These are phyloP conservation scores for Drosophila chauvacae DNA, from an alignment of 1,140 invertebrate species.

Conservation along the genomic window DNA sequence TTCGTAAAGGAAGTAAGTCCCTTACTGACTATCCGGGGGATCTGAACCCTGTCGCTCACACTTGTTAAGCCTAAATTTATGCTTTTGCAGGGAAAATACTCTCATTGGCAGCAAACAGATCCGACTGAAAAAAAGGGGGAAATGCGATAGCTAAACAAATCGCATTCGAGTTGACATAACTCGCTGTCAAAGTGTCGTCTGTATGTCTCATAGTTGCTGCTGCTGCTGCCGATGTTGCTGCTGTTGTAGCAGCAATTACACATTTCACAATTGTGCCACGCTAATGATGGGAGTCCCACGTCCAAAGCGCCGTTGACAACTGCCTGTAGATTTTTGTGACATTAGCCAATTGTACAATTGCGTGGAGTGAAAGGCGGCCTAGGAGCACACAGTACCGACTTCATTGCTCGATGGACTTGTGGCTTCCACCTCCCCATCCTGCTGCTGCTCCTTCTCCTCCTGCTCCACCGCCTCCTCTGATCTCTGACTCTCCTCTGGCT, in stretches of 20 bases:
- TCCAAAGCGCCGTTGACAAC: constrained; percentile 75
- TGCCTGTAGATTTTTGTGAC: constrained; percentile 77
- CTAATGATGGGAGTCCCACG: constrained; percentile 82
- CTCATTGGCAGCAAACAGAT: constrained; percentile 63
- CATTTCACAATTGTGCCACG: constrained; percentile 82
- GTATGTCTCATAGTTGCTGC: constrained; percentile 72
- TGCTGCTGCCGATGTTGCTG: constrained; percentile 29
- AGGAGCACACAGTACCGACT: constrained; percentile 45
- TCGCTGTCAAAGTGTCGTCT: constrained; percentile 80
- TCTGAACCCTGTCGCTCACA: background rate
- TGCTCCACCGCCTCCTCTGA: background rate
- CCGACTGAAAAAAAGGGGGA: constrained; percentile 27
- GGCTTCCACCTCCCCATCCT: constrained; percentile 3
- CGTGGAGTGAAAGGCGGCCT: constrained; percentile 77
- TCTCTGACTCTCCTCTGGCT: constrained; percentile 42
- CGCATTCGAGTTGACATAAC: constrained; percentile 79
- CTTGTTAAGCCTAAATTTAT: constrained; percentile 61
- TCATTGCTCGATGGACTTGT: constrained; percentile 34
- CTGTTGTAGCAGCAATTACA: constrained; percentile 78
- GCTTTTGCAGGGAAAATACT: constrained; percentile 43
- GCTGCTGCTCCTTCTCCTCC: background rate
- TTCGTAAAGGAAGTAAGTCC: background rate
- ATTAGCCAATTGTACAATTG: constrained; percentile 81
- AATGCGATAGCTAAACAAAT: constrained; percentile 70
- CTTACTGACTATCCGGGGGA: background rate